Conservation (phyloP, 35 echinoderm and acorn worm genomes). For the Nesometra sesokonis region DNA sequence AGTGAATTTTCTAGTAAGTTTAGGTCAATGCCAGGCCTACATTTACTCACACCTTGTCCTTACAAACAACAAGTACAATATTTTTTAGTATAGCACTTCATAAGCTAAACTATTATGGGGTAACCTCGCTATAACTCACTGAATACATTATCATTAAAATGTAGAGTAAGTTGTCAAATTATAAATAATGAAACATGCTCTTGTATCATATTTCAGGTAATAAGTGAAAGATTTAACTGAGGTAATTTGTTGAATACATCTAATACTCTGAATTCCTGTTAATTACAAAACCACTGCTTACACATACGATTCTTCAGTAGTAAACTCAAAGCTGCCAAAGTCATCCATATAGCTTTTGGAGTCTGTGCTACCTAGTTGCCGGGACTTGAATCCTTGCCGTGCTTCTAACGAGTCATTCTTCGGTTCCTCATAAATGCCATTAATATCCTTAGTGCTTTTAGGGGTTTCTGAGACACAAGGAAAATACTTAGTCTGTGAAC, state of each 20-base stretch:
- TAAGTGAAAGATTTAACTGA: not conserved
- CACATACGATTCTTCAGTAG: not conserved
- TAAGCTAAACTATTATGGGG: not conserved
- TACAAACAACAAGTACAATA: not conserved
- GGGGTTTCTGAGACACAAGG: not conserved
- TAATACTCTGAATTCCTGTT: no score
- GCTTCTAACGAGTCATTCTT: not conserved
- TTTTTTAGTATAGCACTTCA: not conserved
- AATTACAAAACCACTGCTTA: not conserved
- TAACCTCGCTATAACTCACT: not conserved
- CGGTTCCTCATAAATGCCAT: not conserved
- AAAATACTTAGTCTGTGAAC: not conserved
- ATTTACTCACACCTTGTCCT: no score
- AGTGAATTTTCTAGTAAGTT: no score
- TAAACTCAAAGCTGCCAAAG: not conserved
- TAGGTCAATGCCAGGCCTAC: no score
- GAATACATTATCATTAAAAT: not conserved
- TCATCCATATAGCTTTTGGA: not conserved
- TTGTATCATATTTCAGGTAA: not conserved
- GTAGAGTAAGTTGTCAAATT: no score
- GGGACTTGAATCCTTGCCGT: not conserved
- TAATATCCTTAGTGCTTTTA: not conserved
- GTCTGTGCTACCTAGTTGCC: not conserved
- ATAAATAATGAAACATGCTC: no score
- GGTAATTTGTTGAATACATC: no score